Base-by-base conservation (phyloP, 2,888 invertebrate genomes). In the Pyrrhosoma nymphula region DNA sequence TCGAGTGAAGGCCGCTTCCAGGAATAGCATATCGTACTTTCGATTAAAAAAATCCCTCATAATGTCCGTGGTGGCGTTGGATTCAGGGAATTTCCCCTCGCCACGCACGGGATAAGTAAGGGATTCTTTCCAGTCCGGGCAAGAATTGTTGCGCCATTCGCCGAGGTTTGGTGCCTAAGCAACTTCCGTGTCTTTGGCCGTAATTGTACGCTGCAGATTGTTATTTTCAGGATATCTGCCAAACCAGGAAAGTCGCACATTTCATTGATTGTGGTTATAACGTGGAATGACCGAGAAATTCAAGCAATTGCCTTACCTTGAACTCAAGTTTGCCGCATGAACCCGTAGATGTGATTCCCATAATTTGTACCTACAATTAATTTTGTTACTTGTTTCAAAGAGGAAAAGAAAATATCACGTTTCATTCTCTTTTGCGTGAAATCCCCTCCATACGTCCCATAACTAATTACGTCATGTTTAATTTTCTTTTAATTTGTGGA, bases 1-100 rank as follows among this genome's bases (percentile, higher is more conserved):
- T 3, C 35, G 82, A 82, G 82, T 82, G 82, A 82, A 82, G 82
- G 82, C 35, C 82, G 82, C 26, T 82, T 82, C 82, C 82, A 82
- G n/a, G 82, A 82, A 82, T 82, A 82, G 82, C 82, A 82, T 82
- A 82, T 82, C 82, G 30, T 35, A 35, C 82, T 30, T 82, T 82
- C 14, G 82, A 35, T 35, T 35, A 30, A 82, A 30, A 75, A 82
- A 82, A 82, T 82, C 82, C 82, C 82, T 82, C 20, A 60, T 60
- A 82, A 82, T 82, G 82, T 82, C 4, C 82, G 30, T 82, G 82
- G 82, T 18, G 35, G 82, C 30, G 82, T 82, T 35, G 82, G 82
- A 35, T 82, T 82, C 82, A 82, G 82, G 35, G 82, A 82, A 82
- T 82, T 82, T 35, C 35, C 30, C 82, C 82, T 0, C 82, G 16